Conservation (phyloP, 2,113 vertebrate species). For the Semnornis frantzii region DNA sequence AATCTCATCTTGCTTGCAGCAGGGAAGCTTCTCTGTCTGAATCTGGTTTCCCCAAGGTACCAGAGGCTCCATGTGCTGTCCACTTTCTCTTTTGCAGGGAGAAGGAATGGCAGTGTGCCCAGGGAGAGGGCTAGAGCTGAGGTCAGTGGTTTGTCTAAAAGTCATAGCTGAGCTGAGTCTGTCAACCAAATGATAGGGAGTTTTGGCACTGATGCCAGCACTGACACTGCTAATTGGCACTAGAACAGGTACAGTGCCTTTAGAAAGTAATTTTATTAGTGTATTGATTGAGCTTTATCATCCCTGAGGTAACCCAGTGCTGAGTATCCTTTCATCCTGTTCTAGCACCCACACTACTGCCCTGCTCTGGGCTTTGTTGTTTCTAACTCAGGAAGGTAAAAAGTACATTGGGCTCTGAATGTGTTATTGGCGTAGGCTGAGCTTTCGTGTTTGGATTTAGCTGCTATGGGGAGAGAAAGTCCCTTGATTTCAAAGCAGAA, state of each 20-base stretch:
- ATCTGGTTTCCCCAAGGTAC: background rate
- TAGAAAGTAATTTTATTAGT: background rate
- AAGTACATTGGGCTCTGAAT: background rate
- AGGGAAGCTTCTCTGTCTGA: background rate
- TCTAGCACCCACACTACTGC: background rate
- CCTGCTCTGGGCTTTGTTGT: background rate
- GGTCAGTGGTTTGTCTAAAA: background rate
- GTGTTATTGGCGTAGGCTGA: background rate
- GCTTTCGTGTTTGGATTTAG: background rate
- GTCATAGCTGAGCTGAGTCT: background rate
- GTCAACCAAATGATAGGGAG: background rate
- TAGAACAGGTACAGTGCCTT: background rate
- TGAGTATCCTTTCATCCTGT: background rate
- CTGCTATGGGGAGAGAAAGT: background rate
- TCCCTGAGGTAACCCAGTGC: background rate
- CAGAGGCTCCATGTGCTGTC: background rate
- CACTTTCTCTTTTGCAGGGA: background rate
- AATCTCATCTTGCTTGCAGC: background rate
- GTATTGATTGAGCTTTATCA: background rate
- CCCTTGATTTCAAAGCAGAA: slow-evolving; percentile 21
- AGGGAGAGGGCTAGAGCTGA: background rate
- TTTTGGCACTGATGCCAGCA: background rate
- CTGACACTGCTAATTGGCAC: background rate
- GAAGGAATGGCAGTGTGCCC: background rate
- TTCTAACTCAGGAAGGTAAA: background rate